Conservation (phyloP, 2,113 vertebrate genomes). For the Ciconia boyciana region DNA sequence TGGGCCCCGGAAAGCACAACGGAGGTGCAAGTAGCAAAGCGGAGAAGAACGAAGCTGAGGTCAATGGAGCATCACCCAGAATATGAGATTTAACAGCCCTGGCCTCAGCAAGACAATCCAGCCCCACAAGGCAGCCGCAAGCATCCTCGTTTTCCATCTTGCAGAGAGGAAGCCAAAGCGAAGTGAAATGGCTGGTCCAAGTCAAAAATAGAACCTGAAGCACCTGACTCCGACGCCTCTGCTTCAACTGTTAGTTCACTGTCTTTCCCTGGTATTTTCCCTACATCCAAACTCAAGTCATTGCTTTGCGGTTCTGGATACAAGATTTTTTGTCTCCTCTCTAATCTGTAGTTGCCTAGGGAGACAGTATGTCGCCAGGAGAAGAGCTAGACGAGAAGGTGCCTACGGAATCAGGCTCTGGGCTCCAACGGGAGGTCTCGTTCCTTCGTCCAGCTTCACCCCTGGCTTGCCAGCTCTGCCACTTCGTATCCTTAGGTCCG, state of each 20-base stretch:
- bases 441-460: neutral
- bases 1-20: neutral
- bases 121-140: neutral
- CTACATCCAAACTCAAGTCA: neutral
- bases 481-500: neutral
- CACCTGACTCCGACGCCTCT: slow-evolving; percentile 21
- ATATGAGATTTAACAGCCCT: neutral
- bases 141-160: neutral
- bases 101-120: neutral
- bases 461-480: neutral
- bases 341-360: slow-evolving; percentile 18
- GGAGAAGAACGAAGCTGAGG: neutral
- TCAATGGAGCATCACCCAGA: neutral
- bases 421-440: neutral
- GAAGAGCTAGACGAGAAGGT: neutral
- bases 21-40: neutral
- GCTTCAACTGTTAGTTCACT: neutral
- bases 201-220: slow-evolving; percentile 33
- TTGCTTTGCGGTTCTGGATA: neutral
- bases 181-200: neutral
- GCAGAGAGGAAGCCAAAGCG: neutral
- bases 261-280: neutral
- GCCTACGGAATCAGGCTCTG: neutral
- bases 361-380: neutral
- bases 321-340: neutral